Evolutionary conservation across 2,113 vertebrate genomes (phyloP).

Genomic region (Thryonomys swinderianus): DNA sequence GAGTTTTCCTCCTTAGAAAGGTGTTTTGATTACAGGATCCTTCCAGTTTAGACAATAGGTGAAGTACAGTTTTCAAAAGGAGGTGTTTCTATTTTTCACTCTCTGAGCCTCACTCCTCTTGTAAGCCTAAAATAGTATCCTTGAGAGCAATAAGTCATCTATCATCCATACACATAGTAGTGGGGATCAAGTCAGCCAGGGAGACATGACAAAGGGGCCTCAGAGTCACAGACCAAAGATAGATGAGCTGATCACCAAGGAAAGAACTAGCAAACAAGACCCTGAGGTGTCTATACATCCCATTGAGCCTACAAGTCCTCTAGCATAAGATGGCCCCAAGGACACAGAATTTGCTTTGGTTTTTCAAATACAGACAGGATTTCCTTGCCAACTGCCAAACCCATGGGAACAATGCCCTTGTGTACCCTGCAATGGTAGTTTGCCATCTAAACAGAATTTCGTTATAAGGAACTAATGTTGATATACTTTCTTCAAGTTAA

Average conservation of each 20-base stretch:
- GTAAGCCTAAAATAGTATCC: conserved; percentile 29
- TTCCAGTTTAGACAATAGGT: neutral
- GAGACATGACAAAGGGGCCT: neutral
- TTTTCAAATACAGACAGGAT: conserved; percentile 58
- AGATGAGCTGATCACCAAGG: neutral
- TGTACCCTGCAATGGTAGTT: conserved; percentile 16
- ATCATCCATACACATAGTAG: neutral
- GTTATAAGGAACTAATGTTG: conserved; percentile 58
- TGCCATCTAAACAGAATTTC: conserved; percentile 69
- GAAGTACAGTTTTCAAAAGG: conserved; percentile 50
- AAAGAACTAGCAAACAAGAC: neutral
- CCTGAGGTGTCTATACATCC: neutral
- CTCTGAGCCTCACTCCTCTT: conserved; percentile 6
- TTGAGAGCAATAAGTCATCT: neutral
- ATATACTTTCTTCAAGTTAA: conserved; percentile 65
- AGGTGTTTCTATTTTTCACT: conserved; percentile 2
- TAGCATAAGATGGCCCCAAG: neutral
- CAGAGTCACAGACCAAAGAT: neutral
- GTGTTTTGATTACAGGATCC: neutral
- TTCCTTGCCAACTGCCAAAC: conserved; percentile 42
- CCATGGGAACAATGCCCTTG: conserved; percentile 35
- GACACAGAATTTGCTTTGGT: conserved; percentile 47
- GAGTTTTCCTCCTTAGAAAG: neutral
- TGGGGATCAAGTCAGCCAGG: neutral
- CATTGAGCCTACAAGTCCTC: neutral